Conservation (phyloP, 2,797 vertebrate genomes). For the Manis javanica region DNA sequence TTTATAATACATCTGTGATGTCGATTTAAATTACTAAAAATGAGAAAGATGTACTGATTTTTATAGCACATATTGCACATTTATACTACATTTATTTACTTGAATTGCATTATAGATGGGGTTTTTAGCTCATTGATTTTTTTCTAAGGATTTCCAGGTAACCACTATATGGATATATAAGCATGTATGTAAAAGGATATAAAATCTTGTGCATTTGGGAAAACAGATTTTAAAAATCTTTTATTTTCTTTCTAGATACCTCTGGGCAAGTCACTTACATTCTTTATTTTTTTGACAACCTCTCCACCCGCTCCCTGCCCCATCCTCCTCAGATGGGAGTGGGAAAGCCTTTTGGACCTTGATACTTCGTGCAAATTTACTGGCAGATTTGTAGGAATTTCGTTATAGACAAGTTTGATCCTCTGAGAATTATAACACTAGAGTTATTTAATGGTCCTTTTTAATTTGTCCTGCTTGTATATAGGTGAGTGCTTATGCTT, state of each 20-base stretch:
- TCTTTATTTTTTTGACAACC: background rate
- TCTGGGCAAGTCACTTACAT: background rate
- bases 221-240: background rate
- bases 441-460: background rate
- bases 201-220: background rate
- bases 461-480: background rate
- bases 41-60: background rate
- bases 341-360: background rate
- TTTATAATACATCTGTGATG: background rate
- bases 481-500: background rate
- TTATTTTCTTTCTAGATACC: slow-evolving; percentile 10
- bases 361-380: background rate
- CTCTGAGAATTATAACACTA: slow-evolving; percentile 25
- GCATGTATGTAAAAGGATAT: background rate
- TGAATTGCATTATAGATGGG: background rate
- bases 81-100: background rate
- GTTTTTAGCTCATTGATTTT: slow-evolving; percentile 19
- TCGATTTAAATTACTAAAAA: background rate
- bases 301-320: background rate
- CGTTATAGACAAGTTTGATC: background rate
- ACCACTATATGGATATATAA: background rate
- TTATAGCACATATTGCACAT: background rate
- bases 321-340: background rate
- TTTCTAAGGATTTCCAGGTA: background rate
- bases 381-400: slow-evolving; percentile 5